Conservation (phyloP, 2,113 vertebrate genomes). For the Telmatochromis sp. region DNA sequence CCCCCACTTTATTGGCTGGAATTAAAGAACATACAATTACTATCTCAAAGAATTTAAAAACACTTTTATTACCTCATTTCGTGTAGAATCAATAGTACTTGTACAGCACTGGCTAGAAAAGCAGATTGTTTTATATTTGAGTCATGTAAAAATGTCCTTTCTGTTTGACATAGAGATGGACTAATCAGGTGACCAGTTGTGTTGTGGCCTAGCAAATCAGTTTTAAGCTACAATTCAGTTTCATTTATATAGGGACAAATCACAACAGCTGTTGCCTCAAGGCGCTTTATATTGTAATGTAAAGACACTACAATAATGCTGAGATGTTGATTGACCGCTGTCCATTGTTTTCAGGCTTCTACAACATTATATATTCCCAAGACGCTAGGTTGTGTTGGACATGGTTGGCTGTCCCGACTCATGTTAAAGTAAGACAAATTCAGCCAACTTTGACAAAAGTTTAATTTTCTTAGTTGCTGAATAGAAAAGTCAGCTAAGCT, state of each 20-base stretch:
- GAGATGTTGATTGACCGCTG: not conserved
- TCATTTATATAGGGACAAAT: not conserved
- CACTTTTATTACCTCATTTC: not conserved
- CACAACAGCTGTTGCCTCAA: not conserved
- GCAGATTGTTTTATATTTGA: not conserved
- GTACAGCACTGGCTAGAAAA: not conserved
- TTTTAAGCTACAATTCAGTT: not conserved
- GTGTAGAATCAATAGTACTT: not conserved
- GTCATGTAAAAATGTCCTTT: not conserved
- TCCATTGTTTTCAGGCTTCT: not conserved
- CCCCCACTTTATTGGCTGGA: constrained; percentile 61
- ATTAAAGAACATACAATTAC: not conserved
- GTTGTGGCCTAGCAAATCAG: not conserved
- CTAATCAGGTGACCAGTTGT: not conserved
- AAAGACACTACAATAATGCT: not conserved
- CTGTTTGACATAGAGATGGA: not conserved
- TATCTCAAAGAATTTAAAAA: not conserved
- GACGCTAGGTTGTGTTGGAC: not conserved
- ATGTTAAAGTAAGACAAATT: not conserved
- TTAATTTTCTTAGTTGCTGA: not conserved
- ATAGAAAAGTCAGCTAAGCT: not conserved
- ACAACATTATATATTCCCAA: not conserved
- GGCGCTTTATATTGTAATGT: not conserved
- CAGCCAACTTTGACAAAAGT: not conserved
- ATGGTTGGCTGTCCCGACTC: not conserved